A percentile compares a stretch with the other conserved stretches of the same genome.
Evolutionary conservation across 1,140 invertebrate genomes (phyloP).

Genomic region (Brachionus asplanchnoidis): DNA sequence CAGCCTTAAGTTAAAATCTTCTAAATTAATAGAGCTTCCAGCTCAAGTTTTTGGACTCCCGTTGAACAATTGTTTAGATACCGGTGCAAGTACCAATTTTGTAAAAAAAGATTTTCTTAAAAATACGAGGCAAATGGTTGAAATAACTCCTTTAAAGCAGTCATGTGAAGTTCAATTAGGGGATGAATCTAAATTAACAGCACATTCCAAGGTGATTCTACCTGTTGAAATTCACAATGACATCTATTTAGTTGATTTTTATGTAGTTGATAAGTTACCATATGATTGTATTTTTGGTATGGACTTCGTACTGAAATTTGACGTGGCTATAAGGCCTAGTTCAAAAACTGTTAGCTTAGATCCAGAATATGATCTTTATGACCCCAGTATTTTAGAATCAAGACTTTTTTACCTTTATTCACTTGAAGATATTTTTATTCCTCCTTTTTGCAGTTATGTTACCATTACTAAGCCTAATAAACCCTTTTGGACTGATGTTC

Average conservation of each 20-base stretch:
- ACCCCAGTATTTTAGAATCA: not conserved
- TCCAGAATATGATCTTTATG: conserved; percentile 18
- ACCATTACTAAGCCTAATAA: not conserved
- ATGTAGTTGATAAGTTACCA: not conserved
- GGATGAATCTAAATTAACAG: not conserved
- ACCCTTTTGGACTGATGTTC: not conserved
- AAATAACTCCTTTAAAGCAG: not conserved
- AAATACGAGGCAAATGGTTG: not conserved
- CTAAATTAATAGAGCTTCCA: not conserved
- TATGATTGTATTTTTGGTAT: conserved; percentile 1
- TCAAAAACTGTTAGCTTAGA: not conserved
- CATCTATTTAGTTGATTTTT: not conserved
- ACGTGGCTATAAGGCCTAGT: not conserved
- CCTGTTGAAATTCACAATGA: not conserved
- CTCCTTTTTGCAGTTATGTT: not conserved
- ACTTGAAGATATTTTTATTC: not conserved
- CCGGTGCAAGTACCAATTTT: not conserved
- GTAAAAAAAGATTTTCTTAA: not conserved
- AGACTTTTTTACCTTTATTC: not conserved
- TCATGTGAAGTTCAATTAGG: not conserved
- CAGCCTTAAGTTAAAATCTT: not conserved
- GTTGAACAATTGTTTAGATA: not conserved
- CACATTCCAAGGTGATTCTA: not conserved
- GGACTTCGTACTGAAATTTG: conserved; percentile 16
- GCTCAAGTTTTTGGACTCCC: not conserved